Percentiles rank a stretch among this genome's conserved stretches.
Conservation (phyloP, 2,888 invertebrate genomes). For the Drosophila affinis region DNA sequence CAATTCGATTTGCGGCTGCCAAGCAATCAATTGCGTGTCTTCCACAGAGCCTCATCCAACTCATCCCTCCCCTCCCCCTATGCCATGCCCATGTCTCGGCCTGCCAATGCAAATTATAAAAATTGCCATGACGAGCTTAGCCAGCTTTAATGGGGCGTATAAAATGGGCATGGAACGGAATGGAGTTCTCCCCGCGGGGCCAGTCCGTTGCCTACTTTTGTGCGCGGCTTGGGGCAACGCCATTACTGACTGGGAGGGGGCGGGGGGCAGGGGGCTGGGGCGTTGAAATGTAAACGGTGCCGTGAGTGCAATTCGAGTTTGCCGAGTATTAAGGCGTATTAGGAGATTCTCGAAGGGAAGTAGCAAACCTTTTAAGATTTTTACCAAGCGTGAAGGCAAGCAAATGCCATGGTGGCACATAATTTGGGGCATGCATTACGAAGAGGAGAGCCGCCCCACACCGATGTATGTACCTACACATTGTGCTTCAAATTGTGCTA, state of each 20-base stretch:
- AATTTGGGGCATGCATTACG: slow-evolving; percentile 7
- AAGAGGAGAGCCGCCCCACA: background rate
- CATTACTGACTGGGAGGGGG: slow-evolving; percentile 30
- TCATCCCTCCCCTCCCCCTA: background rate
- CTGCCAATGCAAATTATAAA: slow-evolving; percentile 38
- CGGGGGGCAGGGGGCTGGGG: background rate
- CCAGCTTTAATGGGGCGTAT: slow-evolving; percentile 72
- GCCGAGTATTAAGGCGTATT: slow-evolving; percentile 56
- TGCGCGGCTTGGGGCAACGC: slow-evolving; percentile 25
- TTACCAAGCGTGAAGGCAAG: slow-evolving; percentile 18
- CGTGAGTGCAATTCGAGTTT: slow-evolving; percentile 60
- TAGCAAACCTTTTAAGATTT: slow-evolving; percentile 29
- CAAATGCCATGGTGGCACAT: slow-evolving; percentile 11
- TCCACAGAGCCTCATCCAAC: background rate
- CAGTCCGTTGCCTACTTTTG: slow-evolving; percentile 63
- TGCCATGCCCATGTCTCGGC: background rate
- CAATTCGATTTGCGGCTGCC: slow-evolving; percentile 35
- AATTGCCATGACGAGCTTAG: slow-evolving; percentile 62
- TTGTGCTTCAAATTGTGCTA: slow-evolving; percentile 46
- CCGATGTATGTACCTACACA: background rate
- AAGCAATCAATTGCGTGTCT: background rate
- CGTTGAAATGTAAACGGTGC: slow-evolving; percentile 45
- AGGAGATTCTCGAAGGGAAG: slow-evolving; percentile 15
- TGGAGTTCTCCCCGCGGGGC: slow-evolving; percentile 35
- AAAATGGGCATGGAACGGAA: slow-evolving; percentile 17